These are phyloP conservation scores for Pseudomyrmex cubaensis DNA, from an alignment of 1,140 invertebrate genomes.

Conservation along the genomic window DNA sequence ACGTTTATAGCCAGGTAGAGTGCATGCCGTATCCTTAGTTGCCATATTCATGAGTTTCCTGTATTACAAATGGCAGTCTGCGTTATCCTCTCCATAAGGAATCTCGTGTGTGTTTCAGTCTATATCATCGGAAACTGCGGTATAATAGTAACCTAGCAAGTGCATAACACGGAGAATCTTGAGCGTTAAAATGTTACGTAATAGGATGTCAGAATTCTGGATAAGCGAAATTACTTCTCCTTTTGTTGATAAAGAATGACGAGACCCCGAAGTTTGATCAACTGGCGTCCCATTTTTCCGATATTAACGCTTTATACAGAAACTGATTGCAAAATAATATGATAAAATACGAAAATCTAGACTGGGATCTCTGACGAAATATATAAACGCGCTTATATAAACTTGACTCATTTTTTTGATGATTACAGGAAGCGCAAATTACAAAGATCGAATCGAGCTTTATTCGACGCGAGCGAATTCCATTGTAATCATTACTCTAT, in stretches of 20 bases:
- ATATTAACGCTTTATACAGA: not conserved
- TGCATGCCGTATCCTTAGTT: conserved; percentile 7
- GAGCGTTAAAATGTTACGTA: conserved; percentile 10
- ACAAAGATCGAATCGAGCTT: not conserved
- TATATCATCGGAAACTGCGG: not conserved
- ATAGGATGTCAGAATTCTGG: not conserved
- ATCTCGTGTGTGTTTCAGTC: conserved; percentile 8
- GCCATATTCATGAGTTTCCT: conserved; percentile 12
- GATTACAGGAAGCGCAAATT: not conserved
- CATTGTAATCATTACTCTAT: conserved; percentile 4
- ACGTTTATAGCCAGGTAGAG: not conserved
- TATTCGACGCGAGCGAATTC: not conserved
- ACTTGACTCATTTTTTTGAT: no score
- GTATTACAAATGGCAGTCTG: conserved; percentile 21
- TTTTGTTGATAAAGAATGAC: not conserved
- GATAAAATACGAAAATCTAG: not conserved
- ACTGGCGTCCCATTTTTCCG: not conserved
- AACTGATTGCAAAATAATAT: not conserved
- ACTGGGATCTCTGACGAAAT: no score
- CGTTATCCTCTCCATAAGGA: conserved; percentile 13
- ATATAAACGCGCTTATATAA: no score
- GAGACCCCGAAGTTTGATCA: not conserved
- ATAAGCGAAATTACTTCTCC: not conserved
- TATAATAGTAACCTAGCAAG: not conserved
- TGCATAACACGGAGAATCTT: not conserved